Evolutionary conservation across 2,797 vertebrate genomes (phyloP).

Genomic region (Psittacula echo): DNA sequence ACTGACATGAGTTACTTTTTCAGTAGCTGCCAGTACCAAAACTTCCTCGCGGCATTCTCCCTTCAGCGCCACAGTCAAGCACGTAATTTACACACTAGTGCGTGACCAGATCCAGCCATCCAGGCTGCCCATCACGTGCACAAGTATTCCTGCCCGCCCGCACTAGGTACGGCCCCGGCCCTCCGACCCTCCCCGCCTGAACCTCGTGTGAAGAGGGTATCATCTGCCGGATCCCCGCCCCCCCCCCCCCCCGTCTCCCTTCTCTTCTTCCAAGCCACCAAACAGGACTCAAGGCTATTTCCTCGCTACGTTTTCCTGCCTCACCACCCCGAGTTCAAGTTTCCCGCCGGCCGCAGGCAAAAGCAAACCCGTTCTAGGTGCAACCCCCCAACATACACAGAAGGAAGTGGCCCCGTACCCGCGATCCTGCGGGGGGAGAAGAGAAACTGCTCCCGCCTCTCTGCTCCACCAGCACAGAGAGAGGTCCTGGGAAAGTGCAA

Average conservation of each 20-base stretch:
- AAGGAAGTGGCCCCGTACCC: not conserved
- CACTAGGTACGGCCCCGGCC: not conserved
- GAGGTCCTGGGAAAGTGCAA: not conserved
- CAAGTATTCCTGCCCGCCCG: fast-evolving
- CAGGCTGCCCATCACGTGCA: not conserved
- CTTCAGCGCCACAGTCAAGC: not conserved
- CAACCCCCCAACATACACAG: not conserved
- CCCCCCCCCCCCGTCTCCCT: not conserved
- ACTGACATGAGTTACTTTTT: fast-evolving
- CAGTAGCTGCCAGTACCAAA: not conserved
- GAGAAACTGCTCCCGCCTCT: not conserved
- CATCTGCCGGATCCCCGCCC: not conserved
- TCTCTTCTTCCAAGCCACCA: not conserved
- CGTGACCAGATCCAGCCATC: not conserved
- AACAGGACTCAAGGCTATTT: fast-evolving
- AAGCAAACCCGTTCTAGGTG: not conserved
- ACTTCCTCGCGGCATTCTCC: not conserved
- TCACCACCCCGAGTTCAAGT: no score
- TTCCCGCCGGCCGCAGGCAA: not conserved
- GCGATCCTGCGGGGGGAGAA: not conserved
- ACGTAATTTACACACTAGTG: not conserved
- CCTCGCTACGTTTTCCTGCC: not conserved
- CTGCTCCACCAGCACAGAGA: not conserved
- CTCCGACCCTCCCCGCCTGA: not conserved
- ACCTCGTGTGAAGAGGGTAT: not conserved